Base-by-base conservation (phyloP, 2,113 vertebrate species). In the Anolis sagrei region DNA sequence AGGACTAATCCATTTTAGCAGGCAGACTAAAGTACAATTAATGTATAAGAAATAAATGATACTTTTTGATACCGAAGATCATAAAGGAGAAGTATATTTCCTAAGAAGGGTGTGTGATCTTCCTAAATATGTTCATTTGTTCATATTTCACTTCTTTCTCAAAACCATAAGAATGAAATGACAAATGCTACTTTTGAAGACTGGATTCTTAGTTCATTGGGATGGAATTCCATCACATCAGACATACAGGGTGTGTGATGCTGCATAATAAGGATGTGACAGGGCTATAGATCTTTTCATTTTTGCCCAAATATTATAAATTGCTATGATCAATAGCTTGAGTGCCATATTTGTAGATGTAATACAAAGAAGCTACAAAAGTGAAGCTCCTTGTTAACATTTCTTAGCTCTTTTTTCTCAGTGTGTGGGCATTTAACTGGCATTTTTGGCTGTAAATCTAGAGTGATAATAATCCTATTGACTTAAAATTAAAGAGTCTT, bases 181-280 rank as follows among this genome's bases (percentile, higher is more conserved):
- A 21, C 66, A 79, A 74, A 81, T 85, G 0, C 1, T 85, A 72
- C 7, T 78, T 18, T 73, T 93, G 86, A 66, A 89, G 62, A 29
- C 86, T 79, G 13, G 61, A 0, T 13, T 87, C 91, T 92, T 91
- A 76, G 81, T 44, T 76, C 84, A 49, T 44, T 70, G 76, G 77
- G 76, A 83, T 0, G 2, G 49, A 77, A 66, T 86, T 68, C 85
- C 66, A 89, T 91, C 89, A 92, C 90, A 78, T 88, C 76, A 85
- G 77, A 5, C 29, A 34, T 54, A 39, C 64, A 84, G 32, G 64
- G 14, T 16, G 16, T 89, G 82, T 83, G 76, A 54, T 90, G 84
- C 85, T 86, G 82, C 70, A 90, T 92, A 93, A 93, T 90, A 77
- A 85, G 89, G 85, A 77, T 84, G 62, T 1, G 77, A 82, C 85